phyloP scores from a whole-genome alignment of 2,797 vertebrate genomes.

The Catharus ustulatus region DNA sequence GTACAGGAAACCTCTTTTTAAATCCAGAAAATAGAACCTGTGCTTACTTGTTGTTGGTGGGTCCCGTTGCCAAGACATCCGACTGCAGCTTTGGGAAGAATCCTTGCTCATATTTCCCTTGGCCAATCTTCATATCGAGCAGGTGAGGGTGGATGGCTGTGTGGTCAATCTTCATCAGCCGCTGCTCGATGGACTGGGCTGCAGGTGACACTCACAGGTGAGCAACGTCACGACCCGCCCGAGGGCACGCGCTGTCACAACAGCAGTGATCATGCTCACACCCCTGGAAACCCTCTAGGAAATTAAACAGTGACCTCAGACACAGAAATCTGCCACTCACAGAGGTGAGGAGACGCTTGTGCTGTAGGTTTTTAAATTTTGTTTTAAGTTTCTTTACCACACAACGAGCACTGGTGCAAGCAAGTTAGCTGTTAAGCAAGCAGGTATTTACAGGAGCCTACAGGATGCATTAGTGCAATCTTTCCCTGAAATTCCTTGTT shows the following conservation, averaged over 20 bases:
- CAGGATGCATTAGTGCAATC: neutral
- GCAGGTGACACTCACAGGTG: conserved; percentile 60
- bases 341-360: neutral
- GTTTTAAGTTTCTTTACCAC: neutral
- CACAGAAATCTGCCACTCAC: neutral
- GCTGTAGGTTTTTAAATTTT: neutral
- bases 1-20: neutral
- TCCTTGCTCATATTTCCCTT: conserved; percentile 94
- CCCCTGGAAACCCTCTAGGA: neutral
- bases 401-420: neutral
- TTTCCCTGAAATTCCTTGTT: neutral
- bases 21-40: neutral
- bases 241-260: accelerated
- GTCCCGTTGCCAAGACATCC: conserved; percentile 88
- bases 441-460: neutral
- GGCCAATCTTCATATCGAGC: conserved; percentile 97
- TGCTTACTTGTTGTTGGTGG: conserved; percentile 93
- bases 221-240: accelerated
- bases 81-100: conserved; percentile 95
- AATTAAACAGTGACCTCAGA: neutral
- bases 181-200: conserved; percentile 90
- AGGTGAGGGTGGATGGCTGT: conserved; percentile 96
- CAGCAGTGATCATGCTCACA: neutral
- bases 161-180: conserved; percentile 94
- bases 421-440: conserved; percentile 1